Base-by-base conservation (phyloP, 2,888 invertebrate genomes). In the Synanthedon tipuliformis region DNA sequence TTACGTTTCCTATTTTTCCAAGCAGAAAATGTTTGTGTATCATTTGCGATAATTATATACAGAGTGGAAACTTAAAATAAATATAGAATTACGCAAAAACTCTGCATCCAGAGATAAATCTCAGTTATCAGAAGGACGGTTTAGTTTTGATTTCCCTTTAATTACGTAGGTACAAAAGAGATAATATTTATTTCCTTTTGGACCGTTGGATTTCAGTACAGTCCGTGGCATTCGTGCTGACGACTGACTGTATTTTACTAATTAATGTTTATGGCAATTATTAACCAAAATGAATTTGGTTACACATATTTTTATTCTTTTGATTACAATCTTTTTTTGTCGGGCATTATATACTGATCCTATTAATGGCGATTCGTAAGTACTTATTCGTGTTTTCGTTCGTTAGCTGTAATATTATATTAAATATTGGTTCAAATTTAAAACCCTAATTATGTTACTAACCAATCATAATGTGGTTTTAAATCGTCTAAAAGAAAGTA, bases 291-390 rank as follows among this genome's bases (percentile, higher is more conserved):
- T 75, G 74, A 62, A 68, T 71, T 69, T 71, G 60, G 56, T 73
- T 58, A 60, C 66, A 56, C 68, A 71, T 57, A 60, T 61, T 41
- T 69, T 79, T 57, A 64, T 81, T 61, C 67, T 82, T 54, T 56
- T 78, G 40, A 67, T 68, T 57, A 71, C 64, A 55, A 63, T 73
- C 55, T 73, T 68, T 62, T 40, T 75, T 40, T 69, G 69, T 58
- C 66, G 75, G 51, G 78, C 78, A 59, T 78, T 76, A 48, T 82
- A 83, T 65, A 75, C 75, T 10, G 59, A 56, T 50, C 51, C 61
- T 50, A 58, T 55, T 53, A 55, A 67, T 27, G 58, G 61, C 27
- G 66, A 71, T 56, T 63, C 71, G 78, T 79, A 61, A 75, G 75
- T 70, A 51, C 50, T 50, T 50, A 51, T 15, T 56, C 50, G 50